A percentile compares a stretch with the other conserved stretches of the same genome.
Evolutionary conservation across 2,797 vertebrate species (phyloP).

Genomic region (Garrulus glandarius): DNA sequence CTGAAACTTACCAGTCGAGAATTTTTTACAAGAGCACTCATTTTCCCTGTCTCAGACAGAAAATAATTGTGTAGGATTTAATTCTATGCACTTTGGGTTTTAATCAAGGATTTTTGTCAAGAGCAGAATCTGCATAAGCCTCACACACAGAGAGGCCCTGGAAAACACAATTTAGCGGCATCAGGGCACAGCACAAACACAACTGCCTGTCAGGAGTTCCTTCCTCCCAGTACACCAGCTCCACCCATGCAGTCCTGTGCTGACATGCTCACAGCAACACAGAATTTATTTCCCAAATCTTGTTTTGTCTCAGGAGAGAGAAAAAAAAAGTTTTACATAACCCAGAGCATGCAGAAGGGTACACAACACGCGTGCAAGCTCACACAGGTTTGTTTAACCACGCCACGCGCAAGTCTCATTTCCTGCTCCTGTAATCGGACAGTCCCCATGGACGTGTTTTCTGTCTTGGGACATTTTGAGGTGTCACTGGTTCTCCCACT

Average conservation of each 20-base stretch:
- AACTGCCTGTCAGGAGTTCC: background rate
- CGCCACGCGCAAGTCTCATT: accelerated
- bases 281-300: background rate
- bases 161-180: background rate
- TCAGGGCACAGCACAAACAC: background rate
- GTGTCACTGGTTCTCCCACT: background rate
- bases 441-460: background rate
- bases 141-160: background rate
- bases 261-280: background rate
- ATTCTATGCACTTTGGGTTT: background rate
- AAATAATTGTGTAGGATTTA: background rate
- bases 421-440: background rate
- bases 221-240: background rate
- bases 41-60: background rate
- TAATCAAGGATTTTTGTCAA: background rate
- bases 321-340: background rate
- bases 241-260: constrained; percentile 28
- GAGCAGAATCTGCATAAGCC: background rate
- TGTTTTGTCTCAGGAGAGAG: constrained; percentile 1
- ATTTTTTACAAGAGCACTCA: background rate
- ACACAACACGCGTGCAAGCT: background rate
- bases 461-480: background rate
- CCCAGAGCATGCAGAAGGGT: background rate
- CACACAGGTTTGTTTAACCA: background rate
- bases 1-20: background rate